These are phyloP conservation scores for Dryadula phaetusa DNA, from an alignment of 2,888 invertebrate genomes.

Conservation along the genomic window DNA sequence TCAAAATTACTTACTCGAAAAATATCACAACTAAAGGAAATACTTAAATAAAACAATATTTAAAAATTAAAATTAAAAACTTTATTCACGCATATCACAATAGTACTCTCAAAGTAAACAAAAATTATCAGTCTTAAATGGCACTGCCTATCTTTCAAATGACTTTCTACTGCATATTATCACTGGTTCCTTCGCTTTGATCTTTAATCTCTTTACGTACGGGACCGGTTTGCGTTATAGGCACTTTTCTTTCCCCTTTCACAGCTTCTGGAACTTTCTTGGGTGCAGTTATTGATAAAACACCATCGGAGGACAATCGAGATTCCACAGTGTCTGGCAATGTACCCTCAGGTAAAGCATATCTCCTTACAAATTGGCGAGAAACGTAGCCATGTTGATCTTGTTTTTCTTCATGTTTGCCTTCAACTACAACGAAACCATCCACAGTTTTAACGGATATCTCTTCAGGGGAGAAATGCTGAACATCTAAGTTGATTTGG, in stretches of 20 bases:
- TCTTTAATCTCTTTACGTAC: slow-evolving; percentile 82
- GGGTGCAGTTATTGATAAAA: slow-evolving; percentile 88
- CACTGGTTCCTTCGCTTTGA: slow-evolving; percentile 70
- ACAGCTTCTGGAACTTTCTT: slow-evolving; percentile 62
- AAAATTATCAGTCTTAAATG: slow-evolving; percentile 55
- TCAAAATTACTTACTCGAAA: neutral
- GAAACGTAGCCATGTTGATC: slow-evolving; percentile 90
- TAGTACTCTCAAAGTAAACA: slow-evolving; percentile 23
- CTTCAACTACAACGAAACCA: slow-evolving; percentile 88
- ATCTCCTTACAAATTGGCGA: slow-evolving; percentile 90
- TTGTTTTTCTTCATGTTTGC: slow-evolving; percentile 90
- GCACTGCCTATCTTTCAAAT: slow-evolving; percentile 50
- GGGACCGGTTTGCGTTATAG: slow-evolving; percentile 86
- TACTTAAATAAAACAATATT: slow-evolving; percentile 6
- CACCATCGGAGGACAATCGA: slow-evolving; percentile 89
- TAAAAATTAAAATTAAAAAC: neutral
- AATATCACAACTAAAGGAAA: neutral
- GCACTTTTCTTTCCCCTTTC: slow-evolving; percentile 82
- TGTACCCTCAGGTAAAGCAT: slow-evolving; percentile 89
- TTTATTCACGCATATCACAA: neutral
- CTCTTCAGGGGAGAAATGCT: slow-evolving; percentile 90
- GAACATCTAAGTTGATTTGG: slow-evolving; percentile 88
- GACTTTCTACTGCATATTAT: slow-evolving; percentile 50
- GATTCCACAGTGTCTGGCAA: slow-evolving; percentile 88
- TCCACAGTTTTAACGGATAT: slow-evolving; percentile 90